A percentile compares a stretch with the other conserved stretches of the same genome.
phyloP scores from a whole-genome alignment of 2,113 vertebrate species.

The Coturnix japonica region DNA sequence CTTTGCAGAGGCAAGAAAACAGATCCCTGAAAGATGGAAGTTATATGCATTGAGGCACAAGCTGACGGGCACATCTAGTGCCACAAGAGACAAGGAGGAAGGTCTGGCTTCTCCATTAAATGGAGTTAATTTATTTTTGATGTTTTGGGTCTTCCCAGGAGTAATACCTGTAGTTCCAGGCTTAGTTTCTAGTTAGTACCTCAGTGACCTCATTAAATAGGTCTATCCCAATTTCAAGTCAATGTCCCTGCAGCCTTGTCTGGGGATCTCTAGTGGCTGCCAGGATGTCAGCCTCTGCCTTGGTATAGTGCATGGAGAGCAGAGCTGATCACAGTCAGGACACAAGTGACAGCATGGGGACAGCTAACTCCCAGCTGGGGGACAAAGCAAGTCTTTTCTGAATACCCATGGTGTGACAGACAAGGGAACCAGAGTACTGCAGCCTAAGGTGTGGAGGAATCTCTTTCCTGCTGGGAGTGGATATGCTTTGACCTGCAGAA shows the following conservation, averaged over 20 bases:
- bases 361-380: background rate
- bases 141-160: conserved; percentile 57
- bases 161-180: conserved; percentile 50
- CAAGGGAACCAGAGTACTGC: background rate
- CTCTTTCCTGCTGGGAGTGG: background rate
- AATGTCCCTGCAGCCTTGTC: background rate
- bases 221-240: conserved; percentile 41
- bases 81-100: background rate
- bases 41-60: background rate
- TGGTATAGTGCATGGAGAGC: background rate
- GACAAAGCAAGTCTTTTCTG: background rate
- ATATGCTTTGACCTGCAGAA: background rate
- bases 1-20: background rate
- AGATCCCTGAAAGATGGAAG: background rate
- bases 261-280: background rate
- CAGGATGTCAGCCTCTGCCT: background rate
- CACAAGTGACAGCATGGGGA: background rate
- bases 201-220: conserved; percentile 62
- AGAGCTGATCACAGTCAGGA: background rate
- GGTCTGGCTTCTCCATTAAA: conserved; percentile 32
- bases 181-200: conserved; percentile 50
- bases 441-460: background rate
- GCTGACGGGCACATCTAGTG: background rate
- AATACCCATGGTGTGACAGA: background rate
- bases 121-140: conserved; percentile 58